Evolutionary conservation across 2,113 vertebrate genomes (phyloP).

Genomic region (Phylloscopus trochiloides): DNA sequence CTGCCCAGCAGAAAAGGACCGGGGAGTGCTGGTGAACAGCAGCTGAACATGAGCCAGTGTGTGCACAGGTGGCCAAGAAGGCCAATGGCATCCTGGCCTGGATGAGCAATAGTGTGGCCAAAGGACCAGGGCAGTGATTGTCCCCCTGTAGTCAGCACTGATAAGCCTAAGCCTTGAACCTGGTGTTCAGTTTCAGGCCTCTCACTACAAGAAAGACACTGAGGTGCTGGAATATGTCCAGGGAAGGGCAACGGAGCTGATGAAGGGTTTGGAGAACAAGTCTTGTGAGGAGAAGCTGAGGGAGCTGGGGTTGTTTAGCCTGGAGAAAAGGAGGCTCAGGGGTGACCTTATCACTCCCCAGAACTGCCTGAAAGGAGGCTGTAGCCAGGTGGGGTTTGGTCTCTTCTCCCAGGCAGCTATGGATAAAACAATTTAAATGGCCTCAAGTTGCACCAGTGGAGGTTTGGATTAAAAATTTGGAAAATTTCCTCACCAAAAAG

Average conservation of each 20-base stretch:
- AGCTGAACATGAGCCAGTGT: neutral
- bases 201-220: neutral
- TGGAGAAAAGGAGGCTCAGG: neutral
- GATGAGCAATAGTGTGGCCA: neutral
- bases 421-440: neutral
- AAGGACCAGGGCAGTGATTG: neutral
- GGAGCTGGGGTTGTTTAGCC: neutral
- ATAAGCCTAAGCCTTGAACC: accelerated
- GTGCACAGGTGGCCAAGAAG: neutral
- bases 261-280: neutral
- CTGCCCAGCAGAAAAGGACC: neutral
- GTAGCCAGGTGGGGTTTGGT: neutral
- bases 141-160: neutral
- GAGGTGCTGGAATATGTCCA: neutral
- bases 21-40: neutral
- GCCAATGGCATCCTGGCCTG: neutral
- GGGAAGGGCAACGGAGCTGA: neutral
- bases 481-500: neutral
- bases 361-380: neutral
- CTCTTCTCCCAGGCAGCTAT: neutral
- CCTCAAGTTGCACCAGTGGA: neutral
- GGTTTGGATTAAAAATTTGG: neutral
- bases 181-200: neutral
- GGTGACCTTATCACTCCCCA: neutral
- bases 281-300: neutral